Evolutionary conservation across 1,140 invertebrate species (phyloP), one percentile per base, ranked within the genome.

Genomic region (Gryllus bimaculatus): DNA sequence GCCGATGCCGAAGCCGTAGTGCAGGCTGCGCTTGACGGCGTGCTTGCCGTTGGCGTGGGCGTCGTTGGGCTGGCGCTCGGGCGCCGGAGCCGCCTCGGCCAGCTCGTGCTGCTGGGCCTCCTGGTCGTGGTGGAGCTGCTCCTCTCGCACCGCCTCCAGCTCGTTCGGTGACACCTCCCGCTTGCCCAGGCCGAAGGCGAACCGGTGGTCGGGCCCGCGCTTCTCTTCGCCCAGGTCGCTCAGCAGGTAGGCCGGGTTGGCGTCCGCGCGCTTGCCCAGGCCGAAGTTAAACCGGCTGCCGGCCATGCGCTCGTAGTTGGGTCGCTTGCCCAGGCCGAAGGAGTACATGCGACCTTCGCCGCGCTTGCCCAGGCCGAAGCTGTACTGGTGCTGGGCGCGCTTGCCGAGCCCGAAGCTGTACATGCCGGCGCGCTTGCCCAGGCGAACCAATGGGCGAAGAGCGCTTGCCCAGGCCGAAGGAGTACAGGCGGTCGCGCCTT

Each of bases 391-490:
- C 20, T 75, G 10, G 79, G 78, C 7, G 76, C 82, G 21, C 77
- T 88, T 88, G 8, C 88, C 88, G 21, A 89, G 79, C 0, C 87
- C 88, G 80, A 89, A 89, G 15, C 82, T 84, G 80, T 87, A 89
- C n/a, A 83, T 82, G 18, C 47, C 75, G 0, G 81, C 74, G 73
- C 82, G 49, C 75, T 82, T 82, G 8, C 81, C 82, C 6, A 82
- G 77, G 8, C 82, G 76, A 80, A 83, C 77, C 80, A 79, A 82
- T 8, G 80, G 80, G n/a, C 84, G 84, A 8, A n/a, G 86, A 85
- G 10, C 90, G 85, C 82, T 90, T 90, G 8, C 89, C 90, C 6
- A 90, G 83, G 1, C 89, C 89, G 81, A 90, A 90, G 0, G 88
- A 89, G 82, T 89, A 91, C 0, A 85, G 87, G 12, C 8, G 80